Percentiles rank a stretch among this genome's conserved stretches.
Conservation (phyloP, 2,113 vertebrate species). For the Psephotus haematonotus region DNA sequence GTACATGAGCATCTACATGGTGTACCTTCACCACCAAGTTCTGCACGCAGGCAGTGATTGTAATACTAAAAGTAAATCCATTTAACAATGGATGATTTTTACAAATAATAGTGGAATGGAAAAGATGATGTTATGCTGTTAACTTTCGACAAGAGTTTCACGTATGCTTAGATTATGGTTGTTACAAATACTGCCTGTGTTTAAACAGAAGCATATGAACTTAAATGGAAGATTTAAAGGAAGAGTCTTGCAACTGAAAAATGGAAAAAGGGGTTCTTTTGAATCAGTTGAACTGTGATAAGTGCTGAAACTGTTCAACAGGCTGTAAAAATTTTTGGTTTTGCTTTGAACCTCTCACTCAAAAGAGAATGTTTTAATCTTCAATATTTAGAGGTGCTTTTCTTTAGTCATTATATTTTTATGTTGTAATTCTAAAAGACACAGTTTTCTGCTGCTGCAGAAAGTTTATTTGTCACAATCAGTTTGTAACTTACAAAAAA, state of each 20-base stretch:
- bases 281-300: neutral
- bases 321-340: fast-evolving
- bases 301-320: neutral
- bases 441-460: neutral
- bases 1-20: no score
- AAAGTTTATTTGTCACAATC: neutral
- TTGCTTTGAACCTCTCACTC: neutral
- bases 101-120: neutral
- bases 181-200: neutral
- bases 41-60: no score
- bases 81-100: neutral
- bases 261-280: neutral
- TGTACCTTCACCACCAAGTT: no score
- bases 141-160: neutral
- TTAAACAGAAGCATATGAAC: neutral
- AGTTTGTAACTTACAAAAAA: neutral
- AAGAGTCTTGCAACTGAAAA: neutral
- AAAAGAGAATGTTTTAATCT: neutral
- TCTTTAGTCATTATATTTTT: neutral
- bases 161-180: neutral
- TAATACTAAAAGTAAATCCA: no score
- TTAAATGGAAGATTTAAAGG: neutral
- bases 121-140: neutral
- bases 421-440: neutral
- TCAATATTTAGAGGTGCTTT: neutral